A percentile compares a stretch with the other conserved stretches of the same genome.
These are phyloP conservation scores for Pandemis corylana DNA, from an alignment of 2,888 invertebrate genomes.

Conservation along the genomic window DNA sequence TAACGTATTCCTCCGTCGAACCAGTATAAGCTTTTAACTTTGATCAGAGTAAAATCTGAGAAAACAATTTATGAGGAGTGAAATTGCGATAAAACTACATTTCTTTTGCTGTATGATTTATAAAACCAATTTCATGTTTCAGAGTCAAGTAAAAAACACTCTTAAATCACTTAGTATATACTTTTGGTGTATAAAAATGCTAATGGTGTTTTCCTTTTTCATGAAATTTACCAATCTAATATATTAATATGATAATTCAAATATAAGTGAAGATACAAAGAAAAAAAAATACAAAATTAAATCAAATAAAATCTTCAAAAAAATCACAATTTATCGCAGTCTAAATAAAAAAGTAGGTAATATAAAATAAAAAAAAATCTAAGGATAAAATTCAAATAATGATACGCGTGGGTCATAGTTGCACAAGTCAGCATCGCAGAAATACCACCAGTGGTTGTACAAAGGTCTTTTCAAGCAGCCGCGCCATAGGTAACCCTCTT, in stretches of 20 bases:
- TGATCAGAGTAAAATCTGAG: constrained; percentile 22
- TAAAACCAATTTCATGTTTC: too few species aligned
- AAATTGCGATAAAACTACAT: neutral
- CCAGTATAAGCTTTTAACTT: constrained; percentile 39
- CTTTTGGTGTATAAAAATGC: too few species aligned
- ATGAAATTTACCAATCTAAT: too few species aligned
- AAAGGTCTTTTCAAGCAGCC: constrained; percentile 67
- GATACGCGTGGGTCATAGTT: constrained; percentile 62
- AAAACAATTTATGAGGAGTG: constrained; percentile 2
- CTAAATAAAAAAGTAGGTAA: neutral
- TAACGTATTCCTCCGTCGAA: constrained; percentile 40
- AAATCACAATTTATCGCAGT: neutral
- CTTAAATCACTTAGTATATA: too few species aligned
- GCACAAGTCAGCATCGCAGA: constrained; percentile 68
- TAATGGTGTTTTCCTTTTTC: too few species aligned
- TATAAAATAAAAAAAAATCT: neutral
- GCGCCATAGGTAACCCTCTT: constrained; percentile 70
- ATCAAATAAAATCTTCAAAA: neutral
- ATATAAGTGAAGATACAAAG: too few species aligned
- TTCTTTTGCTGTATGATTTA: neutral
- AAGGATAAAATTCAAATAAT: constrained; percentile 54
- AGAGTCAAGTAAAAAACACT: too few species aligned
- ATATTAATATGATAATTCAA: too few species aligned
- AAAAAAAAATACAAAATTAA: neutral
- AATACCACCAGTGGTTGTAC: constrained; percentile 70